Evolutionary conservation across 2,113 vertebrate genomes (phyloP).

Genomic region (Ictalurus punctatus): DNA sequence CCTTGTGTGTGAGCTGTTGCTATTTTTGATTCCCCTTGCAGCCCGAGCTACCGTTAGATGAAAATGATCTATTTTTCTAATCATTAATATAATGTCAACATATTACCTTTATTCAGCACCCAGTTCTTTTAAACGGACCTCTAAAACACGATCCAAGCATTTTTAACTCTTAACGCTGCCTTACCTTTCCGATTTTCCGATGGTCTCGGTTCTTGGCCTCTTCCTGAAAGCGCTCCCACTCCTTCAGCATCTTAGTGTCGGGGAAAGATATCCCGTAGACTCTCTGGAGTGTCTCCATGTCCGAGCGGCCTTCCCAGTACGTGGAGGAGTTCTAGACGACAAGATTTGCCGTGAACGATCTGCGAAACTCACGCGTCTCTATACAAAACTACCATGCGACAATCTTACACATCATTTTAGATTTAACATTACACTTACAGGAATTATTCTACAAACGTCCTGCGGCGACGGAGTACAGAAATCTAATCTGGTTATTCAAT

Average conservation of each 20-base stretch:
- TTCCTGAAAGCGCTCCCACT: conserved; percentile 98
- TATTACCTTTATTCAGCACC: background rate
- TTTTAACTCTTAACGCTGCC: background rate
- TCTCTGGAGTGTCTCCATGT: conserved; percentile 96
- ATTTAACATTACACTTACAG: background rate
- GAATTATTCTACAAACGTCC: background rate
- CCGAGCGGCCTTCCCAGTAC: conserved; percentile 95
- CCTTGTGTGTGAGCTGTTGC: background rate
- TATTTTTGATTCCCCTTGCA: background rate
- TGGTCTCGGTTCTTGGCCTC: conserved; percentile 96
- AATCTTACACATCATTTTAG: background rate
- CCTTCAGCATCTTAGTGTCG: conserved; percentile 94
- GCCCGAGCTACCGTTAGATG: background rate
- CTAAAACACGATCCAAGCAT: background rate
- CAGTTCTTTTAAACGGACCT: background rate
- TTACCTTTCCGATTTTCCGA: conserved; percentile 93
- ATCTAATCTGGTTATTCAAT: background rate
- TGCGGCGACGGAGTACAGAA: background rate
- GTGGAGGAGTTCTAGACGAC: conserved; percentile 89
- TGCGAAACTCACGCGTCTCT: background rate
- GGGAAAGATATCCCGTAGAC: conserved; percentile 98
- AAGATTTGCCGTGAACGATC: background rate
- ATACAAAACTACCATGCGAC: background rate
- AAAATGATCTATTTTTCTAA: background rate
- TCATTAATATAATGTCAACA: background rate